A percentile compares a stretch with the other conserved stretches of the same genome.
Conservation (phyloP, 2,888 invertebrate species). For the Drosophila putrida region DNA sequence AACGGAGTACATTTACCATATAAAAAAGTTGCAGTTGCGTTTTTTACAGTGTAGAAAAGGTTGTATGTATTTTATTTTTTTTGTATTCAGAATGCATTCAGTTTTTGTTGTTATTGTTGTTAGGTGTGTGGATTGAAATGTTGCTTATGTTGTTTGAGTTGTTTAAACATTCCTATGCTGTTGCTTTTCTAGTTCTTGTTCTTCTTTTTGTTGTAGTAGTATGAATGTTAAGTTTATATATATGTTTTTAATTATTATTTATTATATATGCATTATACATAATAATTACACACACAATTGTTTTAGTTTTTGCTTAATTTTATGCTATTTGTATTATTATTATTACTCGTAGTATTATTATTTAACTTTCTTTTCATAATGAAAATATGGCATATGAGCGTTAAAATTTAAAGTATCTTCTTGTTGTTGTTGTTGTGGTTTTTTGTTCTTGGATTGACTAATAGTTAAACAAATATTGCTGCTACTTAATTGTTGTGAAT, state of each 20-base stretch:
- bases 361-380: conserved; percentile 67
- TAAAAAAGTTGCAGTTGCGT: conserved; percentile 71
- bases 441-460: conserved; percentile 52
- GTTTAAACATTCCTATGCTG: conserved; percentile 51
- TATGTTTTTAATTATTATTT: conserved; percentile 55
- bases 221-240: conserved; percentile 31
- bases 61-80: conserved; percentile 37
- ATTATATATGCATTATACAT: conserved; percentile 71
- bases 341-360: conserved; percentile 55
- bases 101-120: conserved; percentile 34
- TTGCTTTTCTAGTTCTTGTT: conserved; percentile 36
- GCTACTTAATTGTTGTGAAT: conserved; percentile 45
- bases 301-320: conserved; percentile 64
- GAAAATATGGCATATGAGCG: conserved; percentile 75
- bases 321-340: conserved; percentile 64
- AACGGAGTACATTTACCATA: conserved; percentile 61
- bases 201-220: conserved; percentile 48
- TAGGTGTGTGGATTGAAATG: conserved; percentile 34
- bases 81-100: conserved; percentile 56
- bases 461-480: conserved; percentile 72
- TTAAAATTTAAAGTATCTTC: conserved; percentile 45
- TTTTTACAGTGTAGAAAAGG: conserved; percentile 81
- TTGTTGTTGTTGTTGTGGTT: conserved; percentile 1
- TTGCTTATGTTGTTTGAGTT: conserved; percentile 39
- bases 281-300: conserved; percentile 71